Conservation (phyloP, 1,140 invertebrate genomes). For the Nephotettix cincticeps region DNA sequence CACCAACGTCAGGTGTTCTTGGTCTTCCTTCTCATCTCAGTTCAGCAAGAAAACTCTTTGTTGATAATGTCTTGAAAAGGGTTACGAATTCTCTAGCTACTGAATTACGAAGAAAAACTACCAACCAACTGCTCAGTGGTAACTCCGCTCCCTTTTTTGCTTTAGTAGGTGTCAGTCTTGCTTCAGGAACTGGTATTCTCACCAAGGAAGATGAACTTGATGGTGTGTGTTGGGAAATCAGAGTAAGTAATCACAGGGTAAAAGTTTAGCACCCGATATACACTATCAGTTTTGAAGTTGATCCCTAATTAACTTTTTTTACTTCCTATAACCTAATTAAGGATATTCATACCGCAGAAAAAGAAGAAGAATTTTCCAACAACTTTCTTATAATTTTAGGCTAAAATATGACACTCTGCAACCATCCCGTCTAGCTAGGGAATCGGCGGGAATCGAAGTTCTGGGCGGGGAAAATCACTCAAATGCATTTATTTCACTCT, state of each 20-base stretch:
- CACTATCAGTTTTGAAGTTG: too few relatives aligned
- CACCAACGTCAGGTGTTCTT: constrained; percentile 13
- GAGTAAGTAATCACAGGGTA: constrained; percentile 49
- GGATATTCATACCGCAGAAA: too few relatives aligned
- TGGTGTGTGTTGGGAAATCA: constrained; percentile 75
- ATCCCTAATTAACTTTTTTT: too few relatives aligned
- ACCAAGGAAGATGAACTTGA: constrained; percentile 79
- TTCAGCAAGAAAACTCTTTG: constrained; percentile 59
- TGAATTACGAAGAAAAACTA: constrained; percentile 60
- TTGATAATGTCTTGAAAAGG: constrained; percentile 66
- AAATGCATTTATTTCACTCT: too few relatives aligned
- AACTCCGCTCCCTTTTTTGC: constrained; percentile 73
- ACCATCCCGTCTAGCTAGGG: too few relatives aligned
- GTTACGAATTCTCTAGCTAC: constrained; percentile 64
- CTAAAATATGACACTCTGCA: too few relatives aligned
- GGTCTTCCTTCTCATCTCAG: constrained; percentile 33
- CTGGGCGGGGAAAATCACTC: too few relatives aligned
- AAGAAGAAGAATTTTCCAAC: too few relatives aligned
- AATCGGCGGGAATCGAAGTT: too few relatives aligned
- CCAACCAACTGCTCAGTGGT: constrained; percentile 62
- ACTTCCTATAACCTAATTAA: too few relatives aligned
- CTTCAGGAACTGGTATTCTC: constrained; percentile 70
- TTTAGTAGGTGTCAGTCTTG: constrained; percentile 70
- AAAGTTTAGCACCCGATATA: background rate
- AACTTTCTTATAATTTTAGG: too few relatives aligned